Base-by-base conservation (phyloP, 30 jellyfish, hydroid and myxozoan species). In the Hydractinia symbiolongicarpus region DNA sequence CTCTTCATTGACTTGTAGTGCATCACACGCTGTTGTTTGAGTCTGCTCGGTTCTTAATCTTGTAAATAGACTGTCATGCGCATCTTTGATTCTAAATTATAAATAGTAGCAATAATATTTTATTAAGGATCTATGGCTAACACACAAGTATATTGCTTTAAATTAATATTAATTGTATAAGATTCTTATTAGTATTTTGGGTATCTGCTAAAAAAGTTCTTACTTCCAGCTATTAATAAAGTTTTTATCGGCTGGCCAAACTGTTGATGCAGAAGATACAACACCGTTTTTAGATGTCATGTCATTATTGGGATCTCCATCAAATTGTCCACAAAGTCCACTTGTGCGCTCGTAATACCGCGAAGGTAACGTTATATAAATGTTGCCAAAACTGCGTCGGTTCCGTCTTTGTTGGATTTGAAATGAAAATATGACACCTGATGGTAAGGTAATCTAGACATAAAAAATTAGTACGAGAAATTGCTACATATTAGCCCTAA, bases 251-350 rank as follows among this genome's bases (percentile, higher is more conserved):
- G 74, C 74, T 64, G 74, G 74, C 9, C 40, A 64, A 30, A 30
- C 44, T 30, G 44, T 30, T 7, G 74, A 64, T 13, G 7, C 40
- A 6, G 19, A 51, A 13, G 19, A 64, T 6, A 64, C 17, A 64
- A 64, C 67, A 15, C 79, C 86, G 30, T 61, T 8, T 44, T 56
- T 57, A 54, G 58, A 53, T 9, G 74, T 20, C 5, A 78, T 13
- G 8, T 78, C 86, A 61, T 78, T 78, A 13, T 13, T 49, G 6
- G 5, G 8, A 53, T 11, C 8, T 8, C 86, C 79, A 17, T 78
- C 86, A 56, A 53, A 62, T 4, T 76, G 57, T 54, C 86, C 86
- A n/a, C 86, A 78, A 4, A 78, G 86, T 6, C 86, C 86, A 1
- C 13, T 69, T 11, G 86, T 56, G 44, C 54, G 49, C 30, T 51